phyloP scores from a whole-genome alignment of 2,113 vertebrate species.

The Bagarius yarrelli region DNA sequence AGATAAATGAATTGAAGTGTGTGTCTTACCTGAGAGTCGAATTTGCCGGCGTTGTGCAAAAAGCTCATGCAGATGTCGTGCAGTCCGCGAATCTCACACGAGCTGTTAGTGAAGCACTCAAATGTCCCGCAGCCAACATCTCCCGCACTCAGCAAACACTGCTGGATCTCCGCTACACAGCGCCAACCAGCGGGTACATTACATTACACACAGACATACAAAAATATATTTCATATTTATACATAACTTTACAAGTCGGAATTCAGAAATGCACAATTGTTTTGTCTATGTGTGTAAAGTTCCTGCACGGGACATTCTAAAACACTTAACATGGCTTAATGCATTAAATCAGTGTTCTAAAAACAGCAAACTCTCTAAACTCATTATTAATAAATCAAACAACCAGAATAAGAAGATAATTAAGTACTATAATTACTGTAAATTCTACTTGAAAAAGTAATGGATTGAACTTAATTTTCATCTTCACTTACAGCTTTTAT shows the following conservation, averaged over 20 bases:
- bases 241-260: background rate
- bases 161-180: slow-evolving; percentile 84
- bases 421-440: no score
- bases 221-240: background rate
- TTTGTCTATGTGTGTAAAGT: background rate
- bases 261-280: background rate
- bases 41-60: slow-evolving; percentile 93
- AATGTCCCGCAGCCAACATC: slow-evolving; percentile 94
- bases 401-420: no score
- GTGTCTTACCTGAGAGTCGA: slow-evolving; percentile 86
- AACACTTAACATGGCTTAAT: no score
- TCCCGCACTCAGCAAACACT: slow-evolving; percentile 86
- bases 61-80: slow-evolving; percentile 93
- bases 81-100: slow-evolving; percentile 89
- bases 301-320: no score
- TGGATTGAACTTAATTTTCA: no score
- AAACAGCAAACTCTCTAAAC: no score
- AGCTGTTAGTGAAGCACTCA: slow-evolving; percentile 94
- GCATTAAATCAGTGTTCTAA: no score
- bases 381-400: no score
- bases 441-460: no score
- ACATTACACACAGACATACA: background rate
- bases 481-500: no score
- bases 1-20: no score
- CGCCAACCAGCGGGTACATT: background rate